A percentile compares a stretch with the other conserved stretches of the same genome.
Conservation (phyloP, 1,140 invertebrate species). For the Caenorhabditis elegans region DNA sequence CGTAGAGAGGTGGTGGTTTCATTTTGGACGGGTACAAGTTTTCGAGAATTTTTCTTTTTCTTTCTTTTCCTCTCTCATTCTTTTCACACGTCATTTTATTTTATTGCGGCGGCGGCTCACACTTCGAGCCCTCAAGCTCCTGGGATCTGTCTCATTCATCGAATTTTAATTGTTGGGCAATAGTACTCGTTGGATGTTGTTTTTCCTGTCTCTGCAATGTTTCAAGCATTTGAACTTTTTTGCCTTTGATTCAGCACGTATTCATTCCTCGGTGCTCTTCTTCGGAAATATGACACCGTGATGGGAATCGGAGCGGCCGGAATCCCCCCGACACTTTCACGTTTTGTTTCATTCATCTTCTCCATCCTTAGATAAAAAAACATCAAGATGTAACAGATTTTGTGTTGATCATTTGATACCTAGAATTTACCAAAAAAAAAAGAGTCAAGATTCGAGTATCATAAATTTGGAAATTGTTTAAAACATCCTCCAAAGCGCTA, state of each 20-base stretch:
- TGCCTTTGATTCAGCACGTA: constrained; percentile 7
- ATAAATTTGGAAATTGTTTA: too few species aligned
- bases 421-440: too few species aligned
- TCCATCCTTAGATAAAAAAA: not conserved
- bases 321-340: constrained; percentile 26
- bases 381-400: too few species aligned
- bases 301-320: not conserved
- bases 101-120: constrained; percentile 17
- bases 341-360: constrained; percentile 31
- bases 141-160: not conserved
- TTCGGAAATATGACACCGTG: constrained; percentile 26
- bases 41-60: constrained; percentile 23
- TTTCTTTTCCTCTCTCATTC: not conserved
- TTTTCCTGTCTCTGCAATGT: not conserved
- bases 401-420: too few species aligned
- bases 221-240: not conserved
- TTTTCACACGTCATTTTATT: constrained; percentile 29
- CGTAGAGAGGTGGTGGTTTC: not conserved
- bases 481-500: too few species aligned
- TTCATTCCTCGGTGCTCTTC: not conserved
- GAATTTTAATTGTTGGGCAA: not conserved
- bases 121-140: not conserved
- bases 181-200: not conserved
- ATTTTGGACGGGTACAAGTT: constrained; percentile 14
- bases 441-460: too few species aligned